A percentile compares a stretch with the other conserved stretches of the same genome.
phyloP scores from a whole-genome alignment of 1,140 invertebrate genomes.

The Neodiprion lecontei region DNA sequence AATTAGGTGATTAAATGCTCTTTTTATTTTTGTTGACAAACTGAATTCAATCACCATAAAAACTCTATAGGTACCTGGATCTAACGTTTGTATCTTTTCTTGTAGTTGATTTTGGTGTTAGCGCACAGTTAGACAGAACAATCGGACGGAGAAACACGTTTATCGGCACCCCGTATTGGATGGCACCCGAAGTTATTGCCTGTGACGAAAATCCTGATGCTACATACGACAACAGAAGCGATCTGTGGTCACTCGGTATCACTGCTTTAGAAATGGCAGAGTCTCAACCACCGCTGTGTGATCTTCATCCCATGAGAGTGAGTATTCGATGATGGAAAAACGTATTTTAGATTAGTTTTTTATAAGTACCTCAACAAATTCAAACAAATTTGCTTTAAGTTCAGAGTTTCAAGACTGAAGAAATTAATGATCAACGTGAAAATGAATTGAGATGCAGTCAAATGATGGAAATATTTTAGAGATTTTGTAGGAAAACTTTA shows the following conservation, averaged over 20 bases:
- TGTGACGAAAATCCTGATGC: conserved; percentile 99
- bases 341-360: neutral
- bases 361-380: too few species aligned
- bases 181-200: conserved; percentile 97
- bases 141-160: conserved; percentile 99
- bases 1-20: conserved; percentile 75
- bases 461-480: conserved; percentile 7
- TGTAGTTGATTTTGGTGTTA: conserved; percentile 99
- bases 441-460: conserved; percentile 6
- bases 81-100: conserved; percentile 33
- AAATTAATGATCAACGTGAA: conserved; percentile 7
- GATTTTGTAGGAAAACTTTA: too few species aligned
- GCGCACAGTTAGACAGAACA: conserved; percentile 97
- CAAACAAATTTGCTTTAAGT: neutral
- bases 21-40: conserved; percentile 11
- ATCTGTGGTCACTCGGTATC: conserved; percentile 98
- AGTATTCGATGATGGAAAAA: conserved; percentile 22
- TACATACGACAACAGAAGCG: conserved; percentile 98
- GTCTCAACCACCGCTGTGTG: conserved; percentile 97
- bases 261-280: conserved; percentile 99
- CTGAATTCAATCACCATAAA: neutral
- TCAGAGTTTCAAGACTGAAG: neutral
- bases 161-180: conserved; percentile 99
- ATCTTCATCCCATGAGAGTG: conserved; percentile 98
- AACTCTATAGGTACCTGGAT: neutral